Conservation (phyloP, 64 coral and sea anemone species). For the Actinia equina region DNA sequence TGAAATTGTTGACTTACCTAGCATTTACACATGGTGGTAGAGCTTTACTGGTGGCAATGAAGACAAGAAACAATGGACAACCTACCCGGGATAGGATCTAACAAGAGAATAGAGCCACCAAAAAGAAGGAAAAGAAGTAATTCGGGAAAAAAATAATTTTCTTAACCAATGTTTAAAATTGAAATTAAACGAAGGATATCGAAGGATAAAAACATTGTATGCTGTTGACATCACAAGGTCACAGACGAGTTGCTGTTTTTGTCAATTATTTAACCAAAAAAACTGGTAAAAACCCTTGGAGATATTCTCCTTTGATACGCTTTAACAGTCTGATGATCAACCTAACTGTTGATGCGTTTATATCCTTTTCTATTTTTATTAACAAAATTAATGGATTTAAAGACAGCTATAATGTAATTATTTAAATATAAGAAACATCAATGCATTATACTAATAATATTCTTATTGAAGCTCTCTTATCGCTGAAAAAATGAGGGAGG, state of each 20-base stretch:
- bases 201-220: background rate
- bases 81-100: too few relatives aligned
- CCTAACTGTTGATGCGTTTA: background rate
- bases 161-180: background rate
- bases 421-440: too few relatives aligned
- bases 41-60: background rate
- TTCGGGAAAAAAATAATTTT: background rate
- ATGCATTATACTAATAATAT: too few relatives aligned
- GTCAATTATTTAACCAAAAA: slow-evolving; percentile 15
- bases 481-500: background rate
- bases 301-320: background rate
- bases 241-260: background rate
- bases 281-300: background rate
- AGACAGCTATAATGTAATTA: too few relatives aligned
- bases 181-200: background rate
- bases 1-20: background rate
- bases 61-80: background rate
- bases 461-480: too few relatives aligned
- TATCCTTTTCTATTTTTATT: background rate
- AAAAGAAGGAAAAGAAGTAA: background rate
- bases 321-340: background rate
- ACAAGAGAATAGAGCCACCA: background rate
- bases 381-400: background rate
- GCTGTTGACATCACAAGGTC: slow-evolving; percentile 2
- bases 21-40: background rate